phyloP scores from a whole-genome alignment of 2,888 invertebrate species.

The Lysandra coridon region DNA sequence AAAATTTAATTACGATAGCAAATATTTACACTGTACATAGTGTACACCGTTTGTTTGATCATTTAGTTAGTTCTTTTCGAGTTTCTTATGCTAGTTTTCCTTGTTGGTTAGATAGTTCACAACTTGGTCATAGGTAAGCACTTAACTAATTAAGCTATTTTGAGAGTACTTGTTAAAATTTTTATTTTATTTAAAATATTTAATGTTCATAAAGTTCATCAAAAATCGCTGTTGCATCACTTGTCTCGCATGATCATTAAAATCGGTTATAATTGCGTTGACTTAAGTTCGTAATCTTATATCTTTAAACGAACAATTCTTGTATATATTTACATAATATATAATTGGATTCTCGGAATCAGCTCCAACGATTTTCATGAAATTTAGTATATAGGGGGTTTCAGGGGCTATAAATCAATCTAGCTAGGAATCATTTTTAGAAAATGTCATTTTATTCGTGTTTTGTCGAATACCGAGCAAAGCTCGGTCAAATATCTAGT shows the following conservation, averaged over 20 bases:
- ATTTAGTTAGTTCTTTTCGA: not conserved
- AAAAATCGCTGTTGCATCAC: not conserved
- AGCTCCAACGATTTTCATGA: too few relatives aligned
- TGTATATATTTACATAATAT: too few relatives aligned
- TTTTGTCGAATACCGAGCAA: too few relatives aligned
- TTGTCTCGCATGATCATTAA: not conserved
- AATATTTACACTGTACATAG: not conserved
- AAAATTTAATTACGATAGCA: not conserved
- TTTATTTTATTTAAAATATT: not conserved
- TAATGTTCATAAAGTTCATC: not conserved
- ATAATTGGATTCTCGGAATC: too few relatives aligned
- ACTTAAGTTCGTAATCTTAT: not conserved
- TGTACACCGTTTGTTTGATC: not conserved
- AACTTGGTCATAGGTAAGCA: too few relatives aligned
- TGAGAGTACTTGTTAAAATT: not conserved
- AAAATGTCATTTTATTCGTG: too few relatives aligned
- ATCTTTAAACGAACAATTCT: too few relatives aligned
- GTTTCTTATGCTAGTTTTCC: not conserved
- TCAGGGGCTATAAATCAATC: too few relatives aligned
- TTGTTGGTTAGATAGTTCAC: not conserved
- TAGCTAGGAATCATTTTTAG: too few relatives aligned
- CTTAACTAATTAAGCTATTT: too few relatives aligned
- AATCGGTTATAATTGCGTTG: not conserved
- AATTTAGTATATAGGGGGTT: too few relatives aligned
- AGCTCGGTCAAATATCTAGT: too few relatives aligned